These are phyloP conservation scores for Andrena bicolor DNA, from an alignment of 2,888 invertebrate genomes.

Conservation along the genomic window DNA sequence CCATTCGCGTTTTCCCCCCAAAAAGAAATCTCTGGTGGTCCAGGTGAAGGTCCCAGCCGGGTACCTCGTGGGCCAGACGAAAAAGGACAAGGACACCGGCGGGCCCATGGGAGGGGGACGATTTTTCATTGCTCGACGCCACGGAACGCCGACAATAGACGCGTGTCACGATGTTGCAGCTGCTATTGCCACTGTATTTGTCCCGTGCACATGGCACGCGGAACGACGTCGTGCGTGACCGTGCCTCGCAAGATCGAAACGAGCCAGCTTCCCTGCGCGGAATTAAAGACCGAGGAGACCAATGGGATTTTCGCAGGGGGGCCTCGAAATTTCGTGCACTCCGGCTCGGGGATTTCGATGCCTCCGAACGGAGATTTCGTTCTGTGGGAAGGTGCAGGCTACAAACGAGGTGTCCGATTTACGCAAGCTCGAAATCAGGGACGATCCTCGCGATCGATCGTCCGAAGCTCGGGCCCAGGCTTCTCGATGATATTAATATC, in stretches of 20 bases:
- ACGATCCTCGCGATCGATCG: not conserved
- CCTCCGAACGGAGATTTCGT: conserved; percentile 13
- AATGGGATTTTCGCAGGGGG: conserved; percentile 23
- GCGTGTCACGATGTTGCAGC: conserved; percentile 84
- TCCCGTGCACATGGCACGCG: conserved; percentile 81
- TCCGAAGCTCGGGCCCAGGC: not conserved
- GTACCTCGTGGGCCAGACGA: not conserved
- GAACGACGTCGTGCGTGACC: conserved; percentile 62
- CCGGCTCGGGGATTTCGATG: conserved; percentile 15
- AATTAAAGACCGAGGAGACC: conserved; percentile 31
- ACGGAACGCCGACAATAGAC: conserved; percentile 84
- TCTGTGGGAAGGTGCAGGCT: not conserved
- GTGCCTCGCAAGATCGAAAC: conserved; percentile 73
- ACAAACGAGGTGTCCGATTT: too few species aligned
- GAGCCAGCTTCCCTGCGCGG: conserved; percentile 43
- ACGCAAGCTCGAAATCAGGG: not conserved
- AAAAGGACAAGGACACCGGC: conserved; percentile 20
- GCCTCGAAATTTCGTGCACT: conserved; percentile 14
- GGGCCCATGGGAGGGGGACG: conserved; percentile 63
- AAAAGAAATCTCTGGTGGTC: conserved; percentile 67
- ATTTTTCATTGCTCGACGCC: conserved; percentile 84
- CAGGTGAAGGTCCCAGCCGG: conserved; percentile 80
- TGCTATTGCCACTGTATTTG: conserved; percentile 82
- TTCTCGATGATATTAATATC: conserved; percentile 9
- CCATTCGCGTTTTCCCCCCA: conserved; percentile 31